These are phyloP conservation scores for Hipparchia semele DNA, from an alignment of 2,888 invertebrate species.

Conservation along the genomic window DNA sequence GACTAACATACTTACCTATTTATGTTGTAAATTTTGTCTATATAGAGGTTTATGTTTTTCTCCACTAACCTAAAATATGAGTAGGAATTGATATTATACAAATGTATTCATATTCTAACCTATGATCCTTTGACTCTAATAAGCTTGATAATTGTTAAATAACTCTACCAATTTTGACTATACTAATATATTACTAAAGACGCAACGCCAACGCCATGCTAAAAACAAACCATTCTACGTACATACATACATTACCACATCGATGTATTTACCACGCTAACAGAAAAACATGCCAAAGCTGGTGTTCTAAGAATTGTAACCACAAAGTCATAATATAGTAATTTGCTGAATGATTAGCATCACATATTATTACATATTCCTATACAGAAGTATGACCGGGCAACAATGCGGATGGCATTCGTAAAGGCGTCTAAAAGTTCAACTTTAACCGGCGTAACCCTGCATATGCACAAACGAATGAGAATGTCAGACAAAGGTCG, in stretches of 20 bases:
- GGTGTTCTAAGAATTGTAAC: neutral
- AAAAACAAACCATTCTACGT: no score
- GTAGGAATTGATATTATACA: neutral
- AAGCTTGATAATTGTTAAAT: neutral
- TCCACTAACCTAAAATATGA: no score
- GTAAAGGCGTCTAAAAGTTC: slow-evolving; percentile 58
- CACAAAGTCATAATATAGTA: neutral
- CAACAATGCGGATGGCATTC: slow-evolving; percentile 63
- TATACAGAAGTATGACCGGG: slow-evolving; percentile 49
- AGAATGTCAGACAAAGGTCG: slow-evolving; percentile 77
- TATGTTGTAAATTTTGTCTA: no score
- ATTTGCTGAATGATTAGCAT: slow-evolving; percentile 12
- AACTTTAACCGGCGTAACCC: slow-evolving; percentile 64
- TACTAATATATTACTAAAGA: no score
- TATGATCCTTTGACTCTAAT: neutral
- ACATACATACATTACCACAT: no score
- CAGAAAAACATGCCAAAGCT: neutral
- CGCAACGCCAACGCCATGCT: no score
- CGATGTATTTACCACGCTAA: neutral
- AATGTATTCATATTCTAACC: neutral
- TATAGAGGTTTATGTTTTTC: no score
- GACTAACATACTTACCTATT: no score
- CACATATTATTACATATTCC: slow-evolving; percentile 27
- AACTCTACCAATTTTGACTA: neutral
- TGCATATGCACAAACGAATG: slow-evolving; percentile 50